Conservation (phyloP, 1,140 invertebrate species). For the Drosophila orosa region DNA sequence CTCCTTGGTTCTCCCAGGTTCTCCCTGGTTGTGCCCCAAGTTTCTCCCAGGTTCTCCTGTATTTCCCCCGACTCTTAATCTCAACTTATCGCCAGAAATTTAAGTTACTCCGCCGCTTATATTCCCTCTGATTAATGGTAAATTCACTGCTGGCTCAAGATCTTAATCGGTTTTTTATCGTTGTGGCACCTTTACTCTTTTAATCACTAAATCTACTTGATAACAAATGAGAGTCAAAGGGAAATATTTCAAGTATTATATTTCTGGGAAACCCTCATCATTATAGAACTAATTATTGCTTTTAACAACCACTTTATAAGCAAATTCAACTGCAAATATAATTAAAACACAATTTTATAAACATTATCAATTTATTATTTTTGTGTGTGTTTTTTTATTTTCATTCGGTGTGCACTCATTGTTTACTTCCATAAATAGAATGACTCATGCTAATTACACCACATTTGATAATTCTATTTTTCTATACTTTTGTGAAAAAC, state of each 20-base stretch:
- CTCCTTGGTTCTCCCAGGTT: too few relatives aligned
- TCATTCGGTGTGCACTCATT: neutral
- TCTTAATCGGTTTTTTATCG: conserved; percentile 33
- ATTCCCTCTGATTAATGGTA: conserved; percentile 19
- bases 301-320: too few relatives aligned
- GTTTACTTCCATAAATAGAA: neutral
- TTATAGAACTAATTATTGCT: too few relatives aligned
- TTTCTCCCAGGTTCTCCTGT: conserved; percentile 1
- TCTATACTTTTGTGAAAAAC: neutral
- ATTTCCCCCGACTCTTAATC: conserved; percentile 17
- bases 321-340: too few relatives aligned
- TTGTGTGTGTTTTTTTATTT: neutral
- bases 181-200: conserved; percentile 3
- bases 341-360: conserved; percentile 1
- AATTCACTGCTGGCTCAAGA: conserved; percentile 2
- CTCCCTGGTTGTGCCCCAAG: too few relatives aligned
- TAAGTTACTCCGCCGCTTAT: conserved; percentile 10
- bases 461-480: conserved; percentile 27
- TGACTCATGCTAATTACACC: conserved; percentile 21
- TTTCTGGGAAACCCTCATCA: too few relatives aligned
- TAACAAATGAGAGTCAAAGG: conserved; percentile 5
- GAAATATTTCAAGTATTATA: neutral
- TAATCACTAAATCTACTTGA: conserved; percentile 17
- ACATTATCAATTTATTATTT: neutral
- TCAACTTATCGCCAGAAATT: conserved; percentile 11